Evolutionary conservation across 2,888 invertebrate species (phyloP).

Genomic region (Crocallis elinguaria): DNA sequence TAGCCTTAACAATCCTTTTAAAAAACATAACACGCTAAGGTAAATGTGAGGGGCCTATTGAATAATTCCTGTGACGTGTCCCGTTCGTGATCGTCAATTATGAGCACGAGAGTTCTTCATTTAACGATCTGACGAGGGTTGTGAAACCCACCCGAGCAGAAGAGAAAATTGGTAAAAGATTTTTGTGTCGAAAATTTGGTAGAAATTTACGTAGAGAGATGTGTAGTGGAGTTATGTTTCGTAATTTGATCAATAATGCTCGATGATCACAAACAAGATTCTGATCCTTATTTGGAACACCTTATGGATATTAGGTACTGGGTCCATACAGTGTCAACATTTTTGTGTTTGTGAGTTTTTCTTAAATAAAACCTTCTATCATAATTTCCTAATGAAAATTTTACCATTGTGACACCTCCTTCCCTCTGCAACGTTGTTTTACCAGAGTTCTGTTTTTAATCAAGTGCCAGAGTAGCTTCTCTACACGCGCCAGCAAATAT

Average conservation of each 20-base stretch:
- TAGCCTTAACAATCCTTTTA: conserved; percentile 10
- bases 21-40: conserved; percentile 13
- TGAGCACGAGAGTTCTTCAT: conserved; percentile 15
- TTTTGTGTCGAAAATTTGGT: no score
- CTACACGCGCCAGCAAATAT: conserved; percentile 1
- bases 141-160: no score
- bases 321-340: no score
- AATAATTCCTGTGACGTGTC: conserved; percentile 19
- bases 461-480: conserved; percentile 34
- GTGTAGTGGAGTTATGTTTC: no score
- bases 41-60: conserved; percentile 27
- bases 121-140: conserved; percentile 6
- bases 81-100: conserved; percentile 17
- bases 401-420: neutral
- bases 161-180: no score
- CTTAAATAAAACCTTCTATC: no score
- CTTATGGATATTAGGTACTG: no score
- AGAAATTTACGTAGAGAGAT: no score
- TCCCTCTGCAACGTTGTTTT: conserved; percentile 26
- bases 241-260: no score
- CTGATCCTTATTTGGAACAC: no score
- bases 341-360: no score
- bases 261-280: no score
- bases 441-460: conserved; percentile 54
- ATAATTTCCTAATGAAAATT: neutral